Evolutionary conservation across 2,888 invertebrate genomes (phyloP), one percentile per base, ranked within the genome.

Genomic region (Gryllus longicercus): DNA sequence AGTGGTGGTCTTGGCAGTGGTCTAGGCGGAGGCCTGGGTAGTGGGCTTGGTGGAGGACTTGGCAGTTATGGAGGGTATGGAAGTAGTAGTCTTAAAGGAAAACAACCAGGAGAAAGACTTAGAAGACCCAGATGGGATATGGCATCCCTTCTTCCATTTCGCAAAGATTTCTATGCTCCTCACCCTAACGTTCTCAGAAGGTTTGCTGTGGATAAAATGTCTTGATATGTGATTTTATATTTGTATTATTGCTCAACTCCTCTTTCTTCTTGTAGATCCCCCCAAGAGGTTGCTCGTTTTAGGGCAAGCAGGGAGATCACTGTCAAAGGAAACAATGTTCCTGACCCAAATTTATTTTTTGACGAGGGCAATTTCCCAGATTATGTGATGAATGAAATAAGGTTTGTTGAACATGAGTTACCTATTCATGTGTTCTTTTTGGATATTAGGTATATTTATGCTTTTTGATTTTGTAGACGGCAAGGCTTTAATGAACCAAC

Each of bases 161-260:
- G 94, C 84, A 98, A 98, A 89, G 94, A 97, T 87, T 96, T 98
- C 85, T 98, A 98, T 86, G 91, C 92, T 83, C 95, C 96, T 77
- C 94, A 95, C 86, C 91, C 91, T 76, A 92, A 93, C 87, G 92
- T 93, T 74, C 88, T 92, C 81, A 90, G 90, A 78, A 91, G 94
- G 81, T 89, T 63, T 63, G 51, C 21, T 50, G 18, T 14, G 14
- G 38, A 38, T 38, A 74, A 21, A 74, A n/a, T 1, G n/a, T 8
- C n/a, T 74, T 21, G 74, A 74, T 21, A 10, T 74, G n/a, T 74
- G 74, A 5, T n/a, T 74, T 74, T 21, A 8, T 5, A 10, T 38
- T 38, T 38, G 14, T 25, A 50, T 49, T 18, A 63, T 38, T 23
- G 10, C 5, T 2, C 38, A 23, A 38, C 5, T 0, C 38, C 8